Evolutionary conservation across 64 coral and sea anemone species (phyloP).

Genomic region (Pachyseris speciosa): DNA sequence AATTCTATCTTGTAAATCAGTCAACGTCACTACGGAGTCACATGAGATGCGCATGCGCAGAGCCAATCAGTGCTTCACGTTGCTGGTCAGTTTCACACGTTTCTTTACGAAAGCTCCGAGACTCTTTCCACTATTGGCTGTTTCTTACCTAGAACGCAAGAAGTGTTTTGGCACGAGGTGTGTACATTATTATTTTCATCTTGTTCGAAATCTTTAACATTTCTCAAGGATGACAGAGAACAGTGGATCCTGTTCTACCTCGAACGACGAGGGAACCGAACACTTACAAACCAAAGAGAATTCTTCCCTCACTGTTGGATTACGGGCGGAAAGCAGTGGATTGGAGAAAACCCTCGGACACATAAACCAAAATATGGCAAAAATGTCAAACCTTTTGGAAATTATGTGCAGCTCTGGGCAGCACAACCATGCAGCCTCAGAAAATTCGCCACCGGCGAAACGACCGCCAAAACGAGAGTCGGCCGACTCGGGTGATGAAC

Average conservation of each 20-base stretch:
- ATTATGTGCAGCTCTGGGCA: background rate
- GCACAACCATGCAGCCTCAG: background rate
- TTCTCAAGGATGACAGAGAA: no score
- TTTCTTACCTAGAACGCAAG: no score
- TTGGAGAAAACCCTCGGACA: background rate
- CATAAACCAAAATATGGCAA: background rate
- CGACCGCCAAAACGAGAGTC: background rate
- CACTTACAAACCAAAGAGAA: background rate
- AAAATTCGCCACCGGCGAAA: background rate
- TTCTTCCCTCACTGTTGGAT: background rate
- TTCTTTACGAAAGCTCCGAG: background rate
- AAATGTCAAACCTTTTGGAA: background rate
- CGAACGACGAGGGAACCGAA: background rate
- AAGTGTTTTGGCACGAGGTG: no score
- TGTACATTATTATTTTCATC: no score
- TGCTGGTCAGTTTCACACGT: no score
- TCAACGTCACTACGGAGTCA: conserved; percentile 13
- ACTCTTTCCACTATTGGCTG: no score
- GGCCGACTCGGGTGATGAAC: background rate
- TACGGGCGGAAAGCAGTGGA: background rate
- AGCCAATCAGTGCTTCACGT: background rate
- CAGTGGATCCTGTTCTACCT: background rate
- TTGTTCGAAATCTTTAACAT: no score
- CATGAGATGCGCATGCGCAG: background rate
- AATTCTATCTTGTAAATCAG: conserved; percentile 38